Evolutionary conservation across 37 sponge, comb jelly and placozoan genomes (phyloP).

Genomic region (Petrosia ficiformis): DNA sequence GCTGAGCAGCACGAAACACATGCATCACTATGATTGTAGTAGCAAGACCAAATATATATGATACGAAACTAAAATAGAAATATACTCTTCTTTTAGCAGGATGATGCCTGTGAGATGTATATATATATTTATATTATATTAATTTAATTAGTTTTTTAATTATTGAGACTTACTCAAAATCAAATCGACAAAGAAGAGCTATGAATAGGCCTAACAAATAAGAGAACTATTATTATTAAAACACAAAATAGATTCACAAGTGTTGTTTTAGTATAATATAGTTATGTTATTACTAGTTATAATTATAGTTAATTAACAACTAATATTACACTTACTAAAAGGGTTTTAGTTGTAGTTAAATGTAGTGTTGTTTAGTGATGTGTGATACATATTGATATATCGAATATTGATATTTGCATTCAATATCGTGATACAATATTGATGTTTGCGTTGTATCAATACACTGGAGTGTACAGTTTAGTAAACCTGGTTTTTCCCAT

Average conservation of each 20-base stretch:
- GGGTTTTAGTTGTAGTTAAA: no score
- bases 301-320: no score
- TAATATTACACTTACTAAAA: no score
- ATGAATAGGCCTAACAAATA: slow-evolving; percentile 61
- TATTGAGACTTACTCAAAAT: slow-evolving; percentile 59
- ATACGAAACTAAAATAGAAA: slow-evolving; percentile 77
- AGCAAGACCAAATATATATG: slow-evolving; percentile 92
- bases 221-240: neutral
- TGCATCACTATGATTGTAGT: slow-evolving; percentile 84
- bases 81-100: slow-evolving; percentile 57
- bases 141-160: neutral
- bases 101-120: slow-evolving; percentile 23
- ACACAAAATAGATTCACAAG: neutral
- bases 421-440: no score
- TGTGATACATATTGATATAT: no score
- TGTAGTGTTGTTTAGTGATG: no score
- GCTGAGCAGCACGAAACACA: slow-evolving; percentile 93
- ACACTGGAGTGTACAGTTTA: no score
- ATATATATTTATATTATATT: neutral
- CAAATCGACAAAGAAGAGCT: slow-evolving; percentile 91
- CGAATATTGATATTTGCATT: no score
- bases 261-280: no score
- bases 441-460: no score
- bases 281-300: no score
- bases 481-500: no score